A percentile compares a stretch with the other conserved stretches of the same genome.
These are phyloP conservation scores for Andrena bicolor DNA, from an alignment of 2,888 invertebrate genomes.

Conservation along the genomic window DNA sequence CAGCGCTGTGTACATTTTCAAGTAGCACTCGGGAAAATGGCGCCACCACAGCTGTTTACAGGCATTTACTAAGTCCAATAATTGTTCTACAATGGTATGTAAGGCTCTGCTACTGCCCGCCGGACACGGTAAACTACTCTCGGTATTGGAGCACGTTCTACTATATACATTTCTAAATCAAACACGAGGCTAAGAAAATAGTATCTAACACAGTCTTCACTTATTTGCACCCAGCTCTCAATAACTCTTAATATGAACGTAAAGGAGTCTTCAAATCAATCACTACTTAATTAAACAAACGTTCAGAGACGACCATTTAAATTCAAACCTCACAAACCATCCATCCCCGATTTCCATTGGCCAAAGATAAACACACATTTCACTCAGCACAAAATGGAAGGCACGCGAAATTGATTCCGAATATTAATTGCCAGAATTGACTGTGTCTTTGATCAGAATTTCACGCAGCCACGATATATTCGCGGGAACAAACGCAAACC, in stretches of 20 bases:
- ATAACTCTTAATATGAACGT: no score
- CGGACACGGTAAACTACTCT: background rate
- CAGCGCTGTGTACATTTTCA: constrained; percentile 4
- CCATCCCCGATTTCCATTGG: no score
- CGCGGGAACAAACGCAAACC: background rate
- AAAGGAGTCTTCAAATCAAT: no score
- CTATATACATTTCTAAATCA: background rate
- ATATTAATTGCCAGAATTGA: background rate
- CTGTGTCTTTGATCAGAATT: background rate
- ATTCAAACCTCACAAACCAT: no score
- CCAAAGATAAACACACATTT: background rate
- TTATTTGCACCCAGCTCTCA: no score
- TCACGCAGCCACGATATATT: background rate
- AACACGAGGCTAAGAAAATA: no score
- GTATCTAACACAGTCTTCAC: no score
- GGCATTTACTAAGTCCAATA: background rate
- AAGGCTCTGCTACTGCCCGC: background rate
- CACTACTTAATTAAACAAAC: no score
- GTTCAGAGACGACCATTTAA: no score
- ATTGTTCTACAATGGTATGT: constrained; percentile 3
- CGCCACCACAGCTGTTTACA: constrained; percentile 11
- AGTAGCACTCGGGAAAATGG: background rate
- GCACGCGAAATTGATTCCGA: background rate
- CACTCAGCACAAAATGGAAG: background rate
- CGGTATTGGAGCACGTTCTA: background rate